phyloP scores from a whole-genome alignment of 2,113 vertebrate genomes.

The Siniperca chuatsi region DNA sequence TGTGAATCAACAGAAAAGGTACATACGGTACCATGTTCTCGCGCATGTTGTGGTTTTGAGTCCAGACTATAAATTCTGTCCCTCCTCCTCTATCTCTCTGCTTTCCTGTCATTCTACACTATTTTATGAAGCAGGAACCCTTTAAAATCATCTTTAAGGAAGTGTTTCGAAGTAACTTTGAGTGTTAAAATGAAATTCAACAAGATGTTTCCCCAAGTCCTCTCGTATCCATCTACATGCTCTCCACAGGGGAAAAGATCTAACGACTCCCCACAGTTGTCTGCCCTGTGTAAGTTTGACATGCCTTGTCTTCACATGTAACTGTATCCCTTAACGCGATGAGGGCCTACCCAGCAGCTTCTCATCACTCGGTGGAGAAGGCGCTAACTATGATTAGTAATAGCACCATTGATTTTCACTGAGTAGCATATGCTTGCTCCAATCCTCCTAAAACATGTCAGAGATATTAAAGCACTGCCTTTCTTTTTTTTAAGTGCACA shows the following conservation, averaged over 20 bases:
- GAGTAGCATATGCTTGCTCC: slow-evolving; percentile 6
- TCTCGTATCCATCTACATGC: slow-evolving; percentile 21
- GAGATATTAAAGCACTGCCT: slow-evolving; percentile 42
- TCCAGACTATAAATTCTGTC: not conserved
- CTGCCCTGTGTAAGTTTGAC: slow-evolving; percentile 49
- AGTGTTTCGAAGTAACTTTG: slow-evolving; percentile 21
- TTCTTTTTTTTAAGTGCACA: slow-evolving; percentile 43
- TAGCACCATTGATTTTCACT: slow-evolving; percentile 62
- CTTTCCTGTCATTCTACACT: not conserved
- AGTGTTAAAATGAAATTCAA: slow-evolving; percentile 37
- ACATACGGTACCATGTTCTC: not conserved
- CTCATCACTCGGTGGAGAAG: slow-evolving; percentile 57
- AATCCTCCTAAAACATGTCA: slow-evolving; percentile 53
- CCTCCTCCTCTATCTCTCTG: not conserved
- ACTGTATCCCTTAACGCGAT: slow-evolving; percentile 45
- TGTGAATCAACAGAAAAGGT: not conserved
- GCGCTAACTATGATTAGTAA: slow-evolving; percentile 62
- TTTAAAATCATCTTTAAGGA: slow-evolving; percentile 16
- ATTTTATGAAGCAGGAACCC: not conserved
- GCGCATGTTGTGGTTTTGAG: not conserved
- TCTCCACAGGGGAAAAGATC: slow-evolving; percentile 36
- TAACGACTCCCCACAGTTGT: slow-evolving; percentile 37
- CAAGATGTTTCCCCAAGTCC: slow-evolving; percentile 3
- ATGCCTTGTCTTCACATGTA: slow-evolving; percentile 68
- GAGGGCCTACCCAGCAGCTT: slow-evolving; percentile 43